Conservation (phyloP, 2,888 invertebrate genomes). For the Yponomeuta cagnagella region DNA sequence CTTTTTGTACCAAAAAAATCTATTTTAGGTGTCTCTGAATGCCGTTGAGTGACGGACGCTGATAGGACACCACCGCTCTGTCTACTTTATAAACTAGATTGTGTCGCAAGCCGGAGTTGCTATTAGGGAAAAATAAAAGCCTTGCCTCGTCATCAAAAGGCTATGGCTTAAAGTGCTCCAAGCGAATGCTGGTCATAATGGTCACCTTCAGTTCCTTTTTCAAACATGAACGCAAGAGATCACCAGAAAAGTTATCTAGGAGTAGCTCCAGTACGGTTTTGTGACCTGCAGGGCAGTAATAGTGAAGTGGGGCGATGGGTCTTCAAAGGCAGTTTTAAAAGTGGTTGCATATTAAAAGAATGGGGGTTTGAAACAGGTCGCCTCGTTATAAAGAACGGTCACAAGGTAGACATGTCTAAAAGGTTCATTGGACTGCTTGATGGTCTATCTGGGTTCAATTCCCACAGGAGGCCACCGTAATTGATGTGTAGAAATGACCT, state of each 20-base stretch:
- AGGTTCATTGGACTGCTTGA: neutral
- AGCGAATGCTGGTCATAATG: neutral
- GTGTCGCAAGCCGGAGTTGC: conserved; percentile 19
- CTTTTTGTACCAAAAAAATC: no score
- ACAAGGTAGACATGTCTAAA: neutral
- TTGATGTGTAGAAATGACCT: no score
- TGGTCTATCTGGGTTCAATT: neutral
- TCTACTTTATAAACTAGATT: neutral
- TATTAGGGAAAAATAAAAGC: conserved; percentile 45
- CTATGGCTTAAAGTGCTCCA: neutral
- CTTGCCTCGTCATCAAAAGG: conserved; percentile 25
- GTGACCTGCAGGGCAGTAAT: neutral
- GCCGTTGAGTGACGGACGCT: no score
- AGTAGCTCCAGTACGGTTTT: neutral
- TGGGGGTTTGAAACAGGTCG: conserved; percentile 11
- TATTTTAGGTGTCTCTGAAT: no score
- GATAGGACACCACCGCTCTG: neutral
- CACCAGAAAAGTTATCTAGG: neutral
- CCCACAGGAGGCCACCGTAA: no score
- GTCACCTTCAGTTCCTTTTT: neutral
- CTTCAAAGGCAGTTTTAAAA: neutral
- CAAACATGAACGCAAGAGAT: neutral
- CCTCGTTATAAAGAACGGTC: neutral
- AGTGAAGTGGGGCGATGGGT: neutral
- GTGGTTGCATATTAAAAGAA: conserved; percentile 7